Percentiles rank a stretch among this genome's conserved stretches.
Evolutionary conservation across 2,888 invertebrate species (phyloP).

Genomic region (Eurois occulta): DNA sequence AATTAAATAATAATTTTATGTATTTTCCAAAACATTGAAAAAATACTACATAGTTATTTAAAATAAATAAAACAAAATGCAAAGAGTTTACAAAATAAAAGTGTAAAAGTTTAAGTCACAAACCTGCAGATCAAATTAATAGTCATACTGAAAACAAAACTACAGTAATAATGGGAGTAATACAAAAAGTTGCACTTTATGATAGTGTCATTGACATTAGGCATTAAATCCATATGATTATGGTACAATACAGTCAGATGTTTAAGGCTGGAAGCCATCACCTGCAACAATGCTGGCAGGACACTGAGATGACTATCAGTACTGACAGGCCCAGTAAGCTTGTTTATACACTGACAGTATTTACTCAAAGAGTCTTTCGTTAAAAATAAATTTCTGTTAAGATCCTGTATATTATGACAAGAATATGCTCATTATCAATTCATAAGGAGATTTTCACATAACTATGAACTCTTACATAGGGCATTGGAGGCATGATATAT

Average conservation of each 20-base stretch:
- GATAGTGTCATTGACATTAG: not conserved
- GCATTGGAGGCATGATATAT: not conserved
- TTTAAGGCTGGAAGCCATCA: not conserved
- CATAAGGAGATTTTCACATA: not conserved
- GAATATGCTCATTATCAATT: not conserved
- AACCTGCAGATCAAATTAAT: not conserved
- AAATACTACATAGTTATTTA: not conserved
- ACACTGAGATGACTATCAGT: slow-evolving; percentile 39
- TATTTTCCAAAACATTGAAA: not conserved
- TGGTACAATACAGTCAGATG: not conserved
- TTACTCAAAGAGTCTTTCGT: not conserved
- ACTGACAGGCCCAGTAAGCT: not conserved
- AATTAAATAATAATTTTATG: not conserved
- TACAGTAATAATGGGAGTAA: not conserved
- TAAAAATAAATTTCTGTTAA: not conserved
- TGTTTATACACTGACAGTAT: not conserved
- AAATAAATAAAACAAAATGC: not conserved
- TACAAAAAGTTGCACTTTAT: not conserved
- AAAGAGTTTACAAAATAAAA: not conserved
- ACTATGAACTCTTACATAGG: not conserved
- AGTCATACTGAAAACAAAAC: not conserved
- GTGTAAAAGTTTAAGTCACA: not conserved
- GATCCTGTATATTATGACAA: not conserved
- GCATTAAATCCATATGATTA: not conserved
- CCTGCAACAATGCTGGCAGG: slow-evolving; percentile 3